Conservation (phyloP, 2,113 vertebrate species). For the Theristicus caerulescens region DNA sequence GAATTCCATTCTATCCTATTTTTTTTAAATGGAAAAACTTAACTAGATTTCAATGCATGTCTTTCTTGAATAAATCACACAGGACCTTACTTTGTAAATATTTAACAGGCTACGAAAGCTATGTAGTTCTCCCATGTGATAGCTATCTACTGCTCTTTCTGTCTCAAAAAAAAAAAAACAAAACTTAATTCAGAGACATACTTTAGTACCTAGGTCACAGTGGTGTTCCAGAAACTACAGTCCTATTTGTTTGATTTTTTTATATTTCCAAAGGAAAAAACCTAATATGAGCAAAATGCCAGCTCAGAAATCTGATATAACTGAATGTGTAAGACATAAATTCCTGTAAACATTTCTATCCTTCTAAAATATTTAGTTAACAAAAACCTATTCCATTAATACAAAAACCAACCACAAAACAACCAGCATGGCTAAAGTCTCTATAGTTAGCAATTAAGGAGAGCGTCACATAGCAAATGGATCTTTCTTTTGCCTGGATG, state of each 20-base stretch:
- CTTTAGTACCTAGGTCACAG: neutral
- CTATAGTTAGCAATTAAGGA: neutral
- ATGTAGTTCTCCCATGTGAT: neutral
- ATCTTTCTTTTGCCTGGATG: neutral
- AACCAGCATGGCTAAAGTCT: neutral
- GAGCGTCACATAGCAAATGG: neutral
- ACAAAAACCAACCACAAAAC: neutral
- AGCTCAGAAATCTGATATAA: neutral
- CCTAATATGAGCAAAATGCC: neutral
- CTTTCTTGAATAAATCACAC: neutral
- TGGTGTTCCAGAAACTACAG: neutral
- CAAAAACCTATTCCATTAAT: neutral
- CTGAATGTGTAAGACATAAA: neutral
- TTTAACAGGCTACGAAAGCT: neutral
- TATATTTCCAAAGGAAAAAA: neutral
- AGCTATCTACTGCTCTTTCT: neutral
- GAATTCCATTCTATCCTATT: neutral
- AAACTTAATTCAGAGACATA: neutral
- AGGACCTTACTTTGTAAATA: constrained; percentile 33
- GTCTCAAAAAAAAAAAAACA: neutral
- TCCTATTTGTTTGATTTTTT: neutral
- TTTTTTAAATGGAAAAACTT: neutral
- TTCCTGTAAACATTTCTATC: neutral
- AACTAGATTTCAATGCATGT: neutral
- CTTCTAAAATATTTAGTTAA: neutral